These are phyloP conservation scores for Loripinus fragilis DNA, from an alignment of 2,888 invertebrate genomes.

Conservation along the genomic window DNA sequence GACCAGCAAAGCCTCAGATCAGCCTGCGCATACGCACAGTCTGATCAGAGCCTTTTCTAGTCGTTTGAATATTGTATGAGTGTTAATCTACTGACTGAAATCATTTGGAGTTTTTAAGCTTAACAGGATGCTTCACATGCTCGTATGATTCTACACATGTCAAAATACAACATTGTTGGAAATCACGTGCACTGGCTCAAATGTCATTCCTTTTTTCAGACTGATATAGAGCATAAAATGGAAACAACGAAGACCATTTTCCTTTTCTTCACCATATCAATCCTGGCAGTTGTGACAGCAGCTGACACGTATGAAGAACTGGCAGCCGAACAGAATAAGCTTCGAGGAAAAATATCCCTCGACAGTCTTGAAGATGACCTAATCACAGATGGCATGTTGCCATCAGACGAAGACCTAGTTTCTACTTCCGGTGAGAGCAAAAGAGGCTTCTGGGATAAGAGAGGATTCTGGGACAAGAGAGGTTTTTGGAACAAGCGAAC, in stretches of 20 bases:
- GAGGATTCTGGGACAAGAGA: slow-evolving; percentile 18
- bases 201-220: not conserved
- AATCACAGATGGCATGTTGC: not conserved
- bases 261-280: not conserved
- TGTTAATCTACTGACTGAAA: too few relatives aligned
- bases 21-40: too few relatives aligned
- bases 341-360: not conserved
- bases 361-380: not conserved
- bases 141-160: too few relatives aligned
- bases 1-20: too few relatives aligned
- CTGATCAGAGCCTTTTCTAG: too few relatives aligned
- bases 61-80: too few relatives aligned
- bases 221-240: not conserved
- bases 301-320: not conserved
- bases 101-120: too few relatives aligned
- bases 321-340: slow-evolving; percentile 16
- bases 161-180: too few relatives aligned
- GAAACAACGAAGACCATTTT: not conserved
- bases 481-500: slow-evolving; percentile 4
- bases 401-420: slow-evolving; percentile 1
- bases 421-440: slow-evolving; percentile 9
- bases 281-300: not conserved
- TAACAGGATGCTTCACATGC: too few relatives aligned
- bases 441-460: slow-evolving; percentile 20
- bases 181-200: too few relatives aligned